Percentiles rank a stretch among this genome's conserved stretches.
Evolutionary conservation across 2,888 invertebrate genomes (phyloP).

Genomic region (Temnothorax unifasciatus): DNA sequence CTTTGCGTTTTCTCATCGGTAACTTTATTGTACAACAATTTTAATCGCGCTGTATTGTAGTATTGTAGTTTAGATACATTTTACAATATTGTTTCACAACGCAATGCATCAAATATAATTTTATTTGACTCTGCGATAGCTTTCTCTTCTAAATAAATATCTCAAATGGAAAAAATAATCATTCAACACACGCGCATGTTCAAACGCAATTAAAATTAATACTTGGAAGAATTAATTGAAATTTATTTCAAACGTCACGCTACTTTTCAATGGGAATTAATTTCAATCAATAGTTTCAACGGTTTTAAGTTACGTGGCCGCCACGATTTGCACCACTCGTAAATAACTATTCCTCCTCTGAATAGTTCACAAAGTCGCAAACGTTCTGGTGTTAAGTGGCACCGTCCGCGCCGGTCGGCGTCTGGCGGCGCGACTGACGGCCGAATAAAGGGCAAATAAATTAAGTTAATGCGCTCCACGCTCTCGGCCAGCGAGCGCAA

Average conservation of each 20-base stretch:
- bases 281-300: constrained; percentile 30
- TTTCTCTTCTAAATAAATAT: background rate
- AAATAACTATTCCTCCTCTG: constrained; percentile 9
- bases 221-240: background rate
- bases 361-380: constrained; percentile 4
- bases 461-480: constrained; percentile 84
- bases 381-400: constrained; percentile 41
- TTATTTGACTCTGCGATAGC: background rate
- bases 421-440: constrained; percentile 82
- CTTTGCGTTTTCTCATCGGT: background rate
- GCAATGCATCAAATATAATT: background rate
- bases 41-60: background rate
- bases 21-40: background rate
- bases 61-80: too few species aligned
- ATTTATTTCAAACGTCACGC: background rate
- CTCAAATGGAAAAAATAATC: background rate
- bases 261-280: background rate
- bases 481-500: constrained; percentile 71
- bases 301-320: background rate
- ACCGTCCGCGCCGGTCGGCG: constrained; percentile 75
- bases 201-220: background rate
- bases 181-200: background rate
- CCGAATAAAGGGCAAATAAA: constrained; percentile 86
- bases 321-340: background rate
- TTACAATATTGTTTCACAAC: too few species aligned